These are phyloP conservation scores for Ostrea edulis DNA, from an alignment of 1,140 invertebrate species.

Conservation along the genomic window DNA sequence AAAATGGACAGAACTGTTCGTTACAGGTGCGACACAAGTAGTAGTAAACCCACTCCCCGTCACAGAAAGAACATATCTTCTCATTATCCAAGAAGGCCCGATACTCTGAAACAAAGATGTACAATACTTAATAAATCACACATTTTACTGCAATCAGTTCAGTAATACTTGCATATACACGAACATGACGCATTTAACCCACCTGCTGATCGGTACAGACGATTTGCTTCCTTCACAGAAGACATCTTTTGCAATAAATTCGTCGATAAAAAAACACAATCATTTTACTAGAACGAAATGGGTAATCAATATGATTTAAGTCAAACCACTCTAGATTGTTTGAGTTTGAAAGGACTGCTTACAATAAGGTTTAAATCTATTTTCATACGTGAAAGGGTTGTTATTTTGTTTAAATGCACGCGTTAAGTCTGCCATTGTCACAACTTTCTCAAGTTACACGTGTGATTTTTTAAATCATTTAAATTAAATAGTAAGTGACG, in stretches of 20 bases:
- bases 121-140: neutral
- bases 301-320: neutral
- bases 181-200: neutral
- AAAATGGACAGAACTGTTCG: slow-evolving; percentile 3
- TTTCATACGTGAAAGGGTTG: neutral
- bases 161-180: neutral
- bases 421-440: too few relatives aligned
- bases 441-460: neutral
- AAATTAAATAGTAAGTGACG: neutral
- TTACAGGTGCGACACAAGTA: neutral
- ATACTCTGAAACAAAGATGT: neutral
- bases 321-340: slow-evolving; percentile 10
- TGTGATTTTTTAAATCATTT: neutral
- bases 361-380: neutral
- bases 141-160: neutral
- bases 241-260: neutral
- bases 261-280: neutral
- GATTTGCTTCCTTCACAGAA: slow-evolving; percentile 1
- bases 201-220: neutral
- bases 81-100: neutral
- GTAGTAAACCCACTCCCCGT: neutral
- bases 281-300: neutral
- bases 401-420: too few relatives aligned
- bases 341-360: neutral
- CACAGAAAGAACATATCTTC: neutral